phyloP scores from a whole-genome alignment of 1,140 invertebrate species.

The Caenorhabditis elegans region WBcel235 BX284606.5:10691501-10692000 shows the following conservation, averaged over 20 bases:
- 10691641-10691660: background rate
- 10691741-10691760: background rate
- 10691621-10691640: background rate
- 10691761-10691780: background rate
- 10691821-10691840: background rate
- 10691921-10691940: background rate
- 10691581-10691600: conserved; percentile 16
- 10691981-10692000: too few species aligned
- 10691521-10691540: background rate
- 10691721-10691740: background rate
- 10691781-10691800: background rate
- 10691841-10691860: background rate
- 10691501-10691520: background rate
- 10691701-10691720: background rate
- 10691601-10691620: background rate
- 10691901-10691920: background rate
- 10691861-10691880: background rate
- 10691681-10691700: background rate
- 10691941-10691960: background rate
- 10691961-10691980: background rate
- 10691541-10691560: background rate
- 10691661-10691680: background rate
- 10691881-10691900: background rate
- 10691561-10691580: background rate
- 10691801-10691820: conserved; percentile 28